Base-by-base conservation (phyloP, 2,888 invertebrate genomes). In the Mythimna vitellina region DNA sequence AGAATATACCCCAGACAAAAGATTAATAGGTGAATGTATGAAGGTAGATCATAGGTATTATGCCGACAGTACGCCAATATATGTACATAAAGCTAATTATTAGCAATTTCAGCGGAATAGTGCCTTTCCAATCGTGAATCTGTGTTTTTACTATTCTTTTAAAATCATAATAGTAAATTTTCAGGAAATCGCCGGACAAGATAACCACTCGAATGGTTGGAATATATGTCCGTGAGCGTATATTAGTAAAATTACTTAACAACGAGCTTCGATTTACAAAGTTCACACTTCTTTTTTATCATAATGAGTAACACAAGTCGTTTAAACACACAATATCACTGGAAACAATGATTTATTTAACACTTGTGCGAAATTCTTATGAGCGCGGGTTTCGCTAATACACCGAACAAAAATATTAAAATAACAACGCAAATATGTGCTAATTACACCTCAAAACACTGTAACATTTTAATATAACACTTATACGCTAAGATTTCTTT, bases 401-500 rank as follows among this genome's bases (percentile, higher is more conserved):
- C 68, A 78, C 82, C 77, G 78, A 78, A 66, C 14, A 10, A 46
- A 80, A 71, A 67, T 76, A 79, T 60, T 35, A 57, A 85, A 82
- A 87, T 84, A 87, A 73, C 63, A 64, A 54, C 62, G 70, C 49
- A 68, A 78, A 60, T 80, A 72, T 62, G 58, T 53, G 53, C 46
- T 57, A 42, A 65, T 67, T 38, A 32, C 51, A 83, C 63, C 35
- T 60, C 46, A 49, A 3, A 65, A 42, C 76, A 79, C 72, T 56
- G 71, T 35, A 80, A 66, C 12, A 38, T 62, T 66, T 65, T 42
- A 68, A 54, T 60, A 60, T 66, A 65, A 49, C 78, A 88, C 76
- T 72, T 74, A 70, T 49, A 65, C 71, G 79, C n/a, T 49, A 81
- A 17, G 92, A 93, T 93, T 90, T 84, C 49, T 56, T 20, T 72